Evolutionary conservation across 2,797 vertebrate species (phyloP).

Genomic region (Megaceryle alcyon): DNA sequence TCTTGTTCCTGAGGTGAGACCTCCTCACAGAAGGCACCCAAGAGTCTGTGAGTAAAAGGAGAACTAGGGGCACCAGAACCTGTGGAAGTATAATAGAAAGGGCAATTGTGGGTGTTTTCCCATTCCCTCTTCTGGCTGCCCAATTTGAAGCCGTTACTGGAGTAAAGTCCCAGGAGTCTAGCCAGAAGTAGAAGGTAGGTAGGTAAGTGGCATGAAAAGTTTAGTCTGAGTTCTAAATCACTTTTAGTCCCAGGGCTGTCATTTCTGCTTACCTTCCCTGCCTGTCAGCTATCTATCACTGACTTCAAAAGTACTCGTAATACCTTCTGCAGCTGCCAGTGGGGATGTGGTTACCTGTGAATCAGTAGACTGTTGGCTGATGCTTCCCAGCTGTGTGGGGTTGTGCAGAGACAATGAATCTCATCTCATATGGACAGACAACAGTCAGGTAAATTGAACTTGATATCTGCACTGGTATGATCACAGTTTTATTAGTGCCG

Average conservation of each 20-base stretch:
- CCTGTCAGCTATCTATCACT: neutral
- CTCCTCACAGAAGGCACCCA: neutral
- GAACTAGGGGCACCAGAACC: no score
- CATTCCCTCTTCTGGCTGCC: neutral
- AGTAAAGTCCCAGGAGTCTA: neutral
- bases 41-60: neutral
- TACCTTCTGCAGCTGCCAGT: neutral
- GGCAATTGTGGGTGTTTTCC: neutral
- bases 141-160: neutral
- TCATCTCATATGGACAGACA: neutral
- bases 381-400: neutral
- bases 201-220: neutral
- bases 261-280: neutral
- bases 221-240: neutral
- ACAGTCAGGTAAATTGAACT: neutral
- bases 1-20: fast-evolving
- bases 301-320: neutral
- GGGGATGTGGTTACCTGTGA: neutral
- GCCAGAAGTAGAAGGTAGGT: neutral
- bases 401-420: neutral
- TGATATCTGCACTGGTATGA: neutral
- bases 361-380: neutral
- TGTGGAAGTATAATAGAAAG: neutral
- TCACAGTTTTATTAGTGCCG: neutral
- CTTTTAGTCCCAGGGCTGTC: neutral